Conservation (phyloP, 2,888 invertebrate species). For the Pheosia tremula region DNA sequence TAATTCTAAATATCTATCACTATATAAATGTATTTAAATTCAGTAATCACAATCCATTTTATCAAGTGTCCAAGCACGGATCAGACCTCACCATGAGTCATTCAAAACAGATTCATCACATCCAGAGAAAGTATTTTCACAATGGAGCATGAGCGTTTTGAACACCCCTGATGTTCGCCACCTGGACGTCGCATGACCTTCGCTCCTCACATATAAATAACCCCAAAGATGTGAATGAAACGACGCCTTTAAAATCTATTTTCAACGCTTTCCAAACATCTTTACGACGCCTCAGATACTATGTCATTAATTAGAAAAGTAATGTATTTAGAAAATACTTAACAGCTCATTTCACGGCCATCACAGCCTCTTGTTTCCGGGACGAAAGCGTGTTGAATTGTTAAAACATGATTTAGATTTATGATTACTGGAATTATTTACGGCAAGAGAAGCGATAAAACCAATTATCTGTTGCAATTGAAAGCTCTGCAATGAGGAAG, state of each 20-base stretch:
- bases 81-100: too few relatives aligned
- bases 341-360: conserved; percentile 19
- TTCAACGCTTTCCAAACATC: conserved; percentile 14
- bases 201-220: conserved; percentile 8
- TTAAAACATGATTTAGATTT: conserved; percentile 18
- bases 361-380: conserved; percentile 20
- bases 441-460: conserved; percentile 22
- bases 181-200: conserved; percentile 7
- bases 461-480: conserved; percentile 17
- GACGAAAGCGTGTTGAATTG: conserved; percentile 24
- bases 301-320: conserved; percentile 16
- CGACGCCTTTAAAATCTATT: conserved; percentile 18
- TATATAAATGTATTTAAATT: neutral
- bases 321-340: conserved; percentile 15
- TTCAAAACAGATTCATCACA: neutral
- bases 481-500: conserved; percentile 10
- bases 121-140: neutral
- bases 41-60: neutral
- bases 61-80: too few relatives aligned
- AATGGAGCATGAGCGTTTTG: neutral
- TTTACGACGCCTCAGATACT: conserved; percentile 7
- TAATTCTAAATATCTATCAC: too few relatives aligned
- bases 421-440: conserved; percentile 21
- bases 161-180: neutral
- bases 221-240: conserved; percentile 17